phyloP scores from a whole-genome alignment of 2,113 vertebrate genomes.

The Gobiocypris rarus region DNA sequence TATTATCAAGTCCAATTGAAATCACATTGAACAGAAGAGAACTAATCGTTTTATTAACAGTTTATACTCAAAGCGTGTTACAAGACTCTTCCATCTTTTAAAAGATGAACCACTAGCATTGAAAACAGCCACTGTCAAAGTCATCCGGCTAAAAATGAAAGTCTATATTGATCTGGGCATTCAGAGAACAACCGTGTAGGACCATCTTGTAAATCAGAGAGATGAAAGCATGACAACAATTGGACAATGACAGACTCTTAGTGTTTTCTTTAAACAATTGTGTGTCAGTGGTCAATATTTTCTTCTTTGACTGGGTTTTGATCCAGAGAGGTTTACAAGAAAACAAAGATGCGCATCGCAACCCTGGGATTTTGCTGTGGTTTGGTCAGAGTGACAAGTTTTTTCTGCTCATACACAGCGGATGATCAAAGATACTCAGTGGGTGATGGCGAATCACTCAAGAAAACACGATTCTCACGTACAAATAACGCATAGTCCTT shows the following conservation, averaged over 20 bases:
- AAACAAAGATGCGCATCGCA: not conserved
- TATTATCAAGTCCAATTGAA: constrained; percentile 72
- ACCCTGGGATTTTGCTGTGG: not conserved
- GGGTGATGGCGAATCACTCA: not conserved
- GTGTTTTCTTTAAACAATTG: constrained; percentile 33
- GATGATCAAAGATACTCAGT: not conserved
- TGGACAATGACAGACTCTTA: constrained; percentile 14
- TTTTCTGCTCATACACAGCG: not conserved
- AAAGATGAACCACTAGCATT: constrained; percentile 45
- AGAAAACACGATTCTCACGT: not conserved
- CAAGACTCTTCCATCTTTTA: constrained; percentile 52
- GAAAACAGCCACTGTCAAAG: constrained; percentile 52
- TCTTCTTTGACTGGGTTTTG: constrained; percentile 40
- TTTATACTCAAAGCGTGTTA: constrained; percentile 66
- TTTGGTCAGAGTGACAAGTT: constrained; percentile 8
- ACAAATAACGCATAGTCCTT: not conserved
- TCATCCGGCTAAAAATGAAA: constrained; percentile 30
- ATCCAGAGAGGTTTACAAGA: constrained; percentile 8
- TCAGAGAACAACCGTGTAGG: constrained; percentile 21
- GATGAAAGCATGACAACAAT: constrained; percentile 37
- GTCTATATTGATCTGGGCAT: constrained; percentile 36
- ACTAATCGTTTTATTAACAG: constrained; percentile 72
- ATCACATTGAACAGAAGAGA: constrained; percentile 67
- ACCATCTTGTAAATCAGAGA: constrained; percentile 33
- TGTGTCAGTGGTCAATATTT: constrained; percentile 34